Evolutionary conservation across 2,113 vertebrate species (phyloP), one percentile per base, ranked within the genome.

Genomic region (Hydropotes inermis): DNA sequence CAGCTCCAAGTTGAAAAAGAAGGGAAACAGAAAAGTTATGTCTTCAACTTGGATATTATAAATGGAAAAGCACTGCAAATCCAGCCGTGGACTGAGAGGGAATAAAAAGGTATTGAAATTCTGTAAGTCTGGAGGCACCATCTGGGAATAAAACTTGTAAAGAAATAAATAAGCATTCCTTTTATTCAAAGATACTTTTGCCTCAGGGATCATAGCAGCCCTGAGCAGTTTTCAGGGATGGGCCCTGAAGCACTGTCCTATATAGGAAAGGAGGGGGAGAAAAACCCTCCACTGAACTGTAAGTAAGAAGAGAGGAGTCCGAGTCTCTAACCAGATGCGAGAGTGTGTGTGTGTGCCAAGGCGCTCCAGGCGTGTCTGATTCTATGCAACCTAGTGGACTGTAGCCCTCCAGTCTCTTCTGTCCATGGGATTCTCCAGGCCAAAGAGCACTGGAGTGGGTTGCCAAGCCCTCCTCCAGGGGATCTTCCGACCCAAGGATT

Each of bases 91-190:
- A 33, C 74, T 58, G 15, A 92, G 82, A 54, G 12, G 11, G n/a
- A 93, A 70, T 87, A 33, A 95, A 74, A 78, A 39, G 55, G 45
- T 61, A 39, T 1, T 60, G 79, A 94, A 88, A 87, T 76, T 74
- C 87, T 47, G 2, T 9, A 74, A 94, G 57, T 89, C 78, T 95
- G 39, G 45, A 60, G 55, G 50, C 9, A 43, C 88, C 85, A 83
- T 58, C 54, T 92, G 85, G 61, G n/a, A 83, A 25, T 76, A 94
- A 83, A 76, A 43, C 79, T 76, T 92, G n/a, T 33, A 50, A 96
- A 94, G 84, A 92, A 92, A 92, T 28, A 92, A 85, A 81, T 78
- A 88, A 95, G 91, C 16, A 7, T 95, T 92, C 85, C 70, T 74
- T 92, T 95, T 74, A 79, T 50, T 94, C 89, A 93, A 81, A 87